Evolutionary conservation across 1,140 invertebrate genomes (phyloP), one percentile per base, ranked within the genome.

Genomic region (Aradophagus sp.): DNA sequence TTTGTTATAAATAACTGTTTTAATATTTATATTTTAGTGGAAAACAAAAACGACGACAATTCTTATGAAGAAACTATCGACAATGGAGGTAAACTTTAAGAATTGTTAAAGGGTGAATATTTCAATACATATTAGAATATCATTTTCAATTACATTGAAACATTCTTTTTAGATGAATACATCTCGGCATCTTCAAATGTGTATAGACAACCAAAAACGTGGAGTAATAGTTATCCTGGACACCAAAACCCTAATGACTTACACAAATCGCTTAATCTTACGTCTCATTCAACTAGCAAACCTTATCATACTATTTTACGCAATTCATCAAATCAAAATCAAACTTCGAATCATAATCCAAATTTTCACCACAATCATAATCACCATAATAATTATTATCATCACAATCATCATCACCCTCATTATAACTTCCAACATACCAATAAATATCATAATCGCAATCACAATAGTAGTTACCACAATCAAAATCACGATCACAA

Each of bases 131-230:
- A n/a, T n/a, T n/a, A n/a, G n/a, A n/a, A n/a, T n/a, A n/a, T n/a
- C n/a, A n/a, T 5, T 23, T 23, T 23, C 4, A 23, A 23, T 5
- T 23, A 23, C 4, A 23, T 23, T 23, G 4, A 23, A 23, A 23
- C 20, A 23, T 10, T 56, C 41, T 7, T 65, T 65, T 34, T 56
- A 65, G 61, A 65, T 56, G 26, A 55, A 29, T 34, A 35, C 35
- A 20, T 31, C 16, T 8, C 45, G 0, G 0, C 27, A 8, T 41
- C 44, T 17, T 2, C 42, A 29, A 27, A 11, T 29, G 31, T 44
- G 15, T 27, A 56, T 39, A 42, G 62, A 20, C 17, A 34, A 44
- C 44, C 62, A 35, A 66, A 56, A 50, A 5, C 36, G 20, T 56
- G 62, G 52, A 58, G 44, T 11, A 8, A 20, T 50, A 6, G 36